Evolutionary conservation across 1,140 invertebrate genomes (phyloP), one percentile per base, ranked within the genome.

Genomic region (Littorina saxatilis): DNA sequence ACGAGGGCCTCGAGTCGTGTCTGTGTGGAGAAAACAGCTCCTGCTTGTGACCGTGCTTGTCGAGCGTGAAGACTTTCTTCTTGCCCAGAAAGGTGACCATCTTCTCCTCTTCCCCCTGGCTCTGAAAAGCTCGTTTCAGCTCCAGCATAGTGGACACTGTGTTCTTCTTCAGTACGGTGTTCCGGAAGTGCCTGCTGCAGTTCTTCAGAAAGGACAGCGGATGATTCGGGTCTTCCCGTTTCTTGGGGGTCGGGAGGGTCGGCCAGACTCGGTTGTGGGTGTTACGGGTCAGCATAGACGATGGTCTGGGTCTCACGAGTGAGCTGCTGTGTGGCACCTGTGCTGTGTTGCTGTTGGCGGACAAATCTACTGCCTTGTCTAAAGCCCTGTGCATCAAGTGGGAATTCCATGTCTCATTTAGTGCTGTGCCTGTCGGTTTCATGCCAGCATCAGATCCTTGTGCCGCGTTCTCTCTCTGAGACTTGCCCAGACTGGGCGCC

Each of bases 61-160:
- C 17, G 43, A 47, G 43, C 7, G 43, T 17, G 17, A 9, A 47
- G 7, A 47, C 43, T 17, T 68, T 68, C 66, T 35, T 68, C 35
- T 20, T 27, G 17, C 35, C 66, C 66, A 37, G 23, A 39, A 68
- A 68, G 23, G 29, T 39, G 32, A 68, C 29, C 66, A 73, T 27
- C 39, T 50, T 73, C 5, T 52, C 43, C 23, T 50, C 39, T 0
- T 32, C 43, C 3, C 32, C 39, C 7, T 73, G 13, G 32, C 66
- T 39, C n/a, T 78, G 37, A 73, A 37, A 78, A 58, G 76, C 76
- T 27, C 76, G 32, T 39, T 78, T 78, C 76, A 78, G 35, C 39
- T 78, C 76, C 32, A 78, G 58, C 76, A 78, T 78, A 39, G 76
- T 78, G 29, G 76, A 78, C 20, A 78, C 76, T 2, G 76, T 78